These are phyloP conservation scores for Astur gentilis DNA, from an alignment of 2,113 vertebrate species.

Conservation along the genomic window DNA sequence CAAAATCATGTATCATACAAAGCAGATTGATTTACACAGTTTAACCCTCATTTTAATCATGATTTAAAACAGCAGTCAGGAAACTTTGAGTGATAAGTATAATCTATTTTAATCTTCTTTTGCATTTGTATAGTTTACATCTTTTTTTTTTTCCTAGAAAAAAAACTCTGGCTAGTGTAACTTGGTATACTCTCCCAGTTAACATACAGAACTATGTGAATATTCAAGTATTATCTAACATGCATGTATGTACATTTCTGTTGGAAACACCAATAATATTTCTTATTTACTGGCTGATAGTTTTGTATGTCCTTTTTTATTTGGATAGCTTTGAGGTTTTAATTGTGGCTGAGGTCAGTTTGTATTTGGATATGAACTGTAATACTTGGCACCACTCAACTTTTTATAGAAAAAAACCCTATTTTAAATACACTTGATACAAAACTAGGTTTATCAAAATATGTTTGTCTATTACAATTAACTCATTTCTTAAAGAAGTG, in stretches of 20 bases:
- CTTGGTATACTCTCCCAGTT: background rate
- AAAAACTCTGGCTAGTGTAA: background rate
- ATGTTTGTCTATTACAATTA: background rate
- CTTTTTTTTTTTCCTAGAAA: background rate
- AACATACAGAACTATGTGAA: background rate
- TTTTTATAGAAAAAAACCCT: background rate
- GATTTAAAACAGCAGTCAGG: background rate
- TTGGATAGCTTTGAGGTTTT: background rate
- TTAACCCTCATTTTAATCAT: background rate
- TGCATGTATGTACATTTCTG: background rate
- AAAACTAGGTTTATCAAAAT: background rate
- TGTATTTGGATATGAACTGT: background rate
- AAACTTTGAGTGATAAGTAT: background rate
- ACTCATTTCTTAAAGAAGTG: background rate
- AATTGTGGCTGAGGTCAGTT: background rate
- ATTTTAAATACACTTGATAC: background rate
- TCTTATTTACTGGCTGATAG: background rate
- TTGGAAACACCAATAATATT: background rate
- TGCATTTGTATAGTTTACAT: background rate
- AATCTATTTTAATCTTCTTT: background rate
- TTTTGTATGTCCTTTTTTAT: background rate
- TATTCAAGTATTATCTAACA: background rate
- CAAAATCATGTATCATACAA: background rate
- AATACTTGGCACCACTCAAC: background rate
- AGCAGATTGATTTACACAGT: background rate